phyloP scores from a whole-genome alignment of 2,113 vertebrate genomes.

The Hemichromis elongatus region DNA sequence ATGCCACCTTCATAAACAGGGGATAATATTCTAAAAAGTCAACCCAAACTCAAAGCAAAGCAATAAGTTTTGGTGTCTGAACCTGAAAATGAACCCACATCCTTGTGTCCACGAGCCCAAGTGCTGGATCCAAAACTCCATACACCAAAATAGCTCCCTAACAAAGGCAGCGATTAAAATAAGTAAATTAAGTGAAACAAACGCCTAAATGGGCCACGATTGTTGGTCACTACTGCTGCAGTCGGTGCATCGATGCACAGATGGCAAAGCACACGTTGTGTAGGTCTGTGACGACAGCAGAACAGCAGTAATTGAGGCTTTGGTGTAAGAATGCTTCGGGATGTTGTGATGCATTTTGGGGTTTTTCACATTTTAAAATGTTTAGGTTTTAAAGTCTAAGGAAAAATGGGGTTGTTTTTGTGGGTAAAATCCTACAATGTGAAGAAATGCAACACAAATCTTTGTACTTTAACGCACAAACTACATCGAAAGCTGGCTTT shows the following conservation, averaged over 20 bases:
- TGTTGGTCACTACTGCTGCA: not conserved
- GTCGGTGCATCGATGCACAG: not conserved
- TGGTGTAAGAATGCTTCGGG: not conserved
- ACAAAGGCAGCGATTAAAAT: not conserved
- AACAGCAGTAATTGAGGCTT: not conserved
- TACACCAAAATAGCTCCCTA: not conserved
- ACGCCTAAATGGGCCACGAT: rapidly evolving
- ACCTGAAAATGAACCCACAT: not conserved
- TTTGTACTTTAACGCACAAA: not conserved
- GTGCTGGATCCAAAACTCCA: not conserved
- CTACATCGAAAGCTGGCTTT: not conserved
- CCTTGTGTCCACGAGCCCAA: not conserved
- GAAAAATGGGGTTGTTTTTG: not conserved
- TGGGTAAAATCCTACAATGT: not conserved
- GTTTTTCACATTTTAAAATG: not conserved
- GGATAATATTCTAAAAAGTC: not conserved
- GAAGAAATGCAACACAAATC: not conserved
- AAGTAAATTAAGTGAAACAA: not conserved
- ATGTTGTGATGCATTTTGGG: not conserved
- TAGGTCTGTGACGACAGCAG: not conserved
- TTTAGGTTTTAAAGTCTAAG: not conserved
- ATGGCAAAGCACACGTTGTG: not conserved
- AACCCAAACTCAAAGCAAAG: not conserved
- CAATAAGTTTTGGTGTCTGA: not conserved
- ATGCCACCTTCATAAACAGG: not conserved